These are phyloP conservation scores for Phacellophora camtschatica DNA, from an alignment of 30 jellyfish, hydroid and myxozoan species.

Conservation along the genomic window DNA sequence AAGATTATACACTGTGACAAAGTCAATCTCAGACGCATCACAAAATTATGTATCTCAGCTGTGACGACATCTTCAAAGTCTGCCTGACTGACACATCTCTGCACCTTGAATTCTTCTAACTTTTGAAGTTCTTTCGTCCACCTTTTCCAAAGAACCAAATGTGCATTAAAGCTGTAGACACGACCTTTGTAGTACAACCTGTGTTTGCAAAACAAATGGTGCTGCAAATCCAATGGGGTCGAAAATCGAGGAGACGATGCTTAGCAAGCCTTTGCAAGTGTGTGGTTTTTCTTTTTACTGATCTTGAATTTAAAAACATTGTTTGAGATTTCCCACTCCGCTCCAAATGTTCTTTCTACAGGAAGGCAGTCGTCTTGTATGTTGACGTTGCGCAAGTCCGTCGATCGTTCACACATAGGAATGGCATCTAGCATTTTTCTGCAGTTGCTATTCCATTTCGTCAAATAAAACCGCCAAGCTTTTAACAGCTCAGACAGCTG, in stretches of 20 bases:
- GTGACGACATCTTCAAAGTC: too few species aligned
- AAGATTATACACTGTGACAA: too few species aligned
- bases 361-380: constrained; percentile 20
- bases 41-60: too few species aligned
- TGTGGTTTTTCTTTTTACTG: constrained; percentile 9
- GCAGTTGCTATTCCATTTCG: constrained; percentile 17
- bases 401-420: constrained; percentile 24
- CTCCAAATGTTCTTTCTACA: constrained; percentile 42
- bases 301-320: constrained; percentile 37
- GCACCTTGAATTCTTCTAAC: too few species aligned
- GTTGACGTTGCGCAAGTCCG: constrained; percentile 6
- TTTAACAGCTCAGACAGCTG: constrained; percentile 31
- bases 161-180: constrained; percentile 13
- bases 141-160: too few species aligned
- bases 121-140: too few species aligned
- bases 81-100: too few species aligned
- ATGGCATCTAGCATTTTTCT: constrained; percentile 13
- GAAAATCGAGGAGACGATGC: constrained; percentile 34
- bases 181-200: constrained; percentile 39
- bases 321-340: constrained; percentile 44
- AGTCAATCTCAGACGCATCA: too few species aligned
- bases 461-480: constrained; percentile 30
- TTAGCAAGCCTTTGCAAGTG: constrained; percentile 36
- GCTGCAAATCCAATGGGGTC: constrained; percentile 69
- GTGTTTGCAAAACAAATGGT: constrained; percentile 46